phyloP scores from a whole-genome alignment of 2,113 vertebrate genomes.

The Rhea pennata region DNA sequence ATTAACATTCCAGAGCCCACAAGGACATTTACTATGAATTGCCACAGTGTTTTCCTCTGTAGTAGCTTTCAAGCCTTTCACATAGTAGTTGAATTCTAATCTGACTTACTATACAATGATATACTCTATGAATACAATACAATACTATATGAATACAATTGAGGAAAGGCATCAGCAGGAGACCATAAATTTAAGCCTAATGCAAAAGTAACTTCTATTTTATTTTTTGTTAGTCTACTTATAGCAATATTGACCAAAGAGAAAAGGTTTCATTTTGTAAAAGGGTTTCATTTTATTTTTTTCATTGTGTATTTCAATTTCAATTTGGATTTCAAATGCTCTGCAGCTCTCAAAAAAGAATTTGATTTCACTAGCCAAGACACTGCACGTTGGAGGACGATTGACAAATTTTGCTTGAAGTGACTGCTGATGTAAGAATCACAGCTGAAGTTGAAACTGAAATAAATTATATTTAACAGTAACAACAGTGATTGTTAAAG shows the following conservation, averaged over 20 bases:
- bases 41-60: conserved; percentile 29
- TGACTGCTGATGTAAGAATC: neutral
- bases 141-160: neutral
- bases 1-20: conserved; percentile 59
- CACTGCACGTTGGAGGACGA: neutral
- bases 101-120: neutral
- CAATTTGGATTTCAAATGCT: neutral
- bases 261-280: neutral
- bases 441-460: neutral
- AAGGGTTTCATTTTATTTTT: neutral
- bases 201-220: neutral
- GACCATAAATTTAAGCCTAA: neutral
- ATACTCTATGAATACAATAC: too few relatives aligned
- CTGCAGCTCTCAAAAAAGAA: neutral
- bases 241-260: neutral
- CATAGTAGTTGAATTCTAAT: neutral
- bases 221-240: neutral
- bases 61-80: neutral
- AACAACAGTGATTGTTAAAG: neutral
- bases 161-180: neutral
- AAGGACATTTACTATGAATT: conserved; percentile 64
- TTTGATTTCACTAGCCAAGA: neutral
- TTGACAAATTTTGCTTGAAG: neutral
- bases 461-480: neutral
- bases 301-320: neutral